Conservation (phyloP, 2,113 vertebrate species). For the Melanostigma gelatinosum region DNA sequence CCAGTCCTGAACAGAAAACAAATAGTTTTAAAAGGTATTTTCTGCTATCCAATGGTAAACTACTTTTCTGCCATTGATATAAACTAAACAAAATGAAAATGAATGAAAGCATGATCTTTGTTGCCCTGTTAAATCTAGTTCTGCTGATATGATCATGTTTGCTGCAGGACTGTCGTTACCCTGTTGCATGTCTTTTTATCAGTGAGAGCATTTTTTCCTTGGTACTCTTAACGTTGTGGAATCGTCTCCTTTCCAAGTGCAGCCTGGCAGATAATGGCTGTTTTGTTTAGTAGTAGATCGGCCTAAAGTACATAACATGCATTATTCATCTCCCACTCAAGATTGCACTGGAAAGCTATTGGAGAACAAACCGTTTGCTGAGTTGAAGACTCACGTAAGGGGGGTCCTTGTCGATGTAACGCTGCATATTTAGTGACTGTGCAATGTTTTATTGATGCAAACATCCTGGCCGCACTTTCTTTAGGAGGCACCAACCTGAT, state of each 20-base stretch:
- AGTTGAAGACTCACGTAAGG: slow-evolving; percentile 59
- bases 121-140: not conserved
- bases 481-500: slow-evolving; percentile 61
- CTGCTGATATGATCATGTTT: not conserved
- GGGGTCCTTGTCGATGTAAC: slow-evolving; percentile 52
- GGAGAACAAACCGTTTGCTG: slow-evolving; percentile 67
- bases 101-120: not conserved
- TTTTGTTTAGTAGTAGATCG: slow-evolving; percentile 75
- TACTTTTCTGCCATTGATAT: not conserved
- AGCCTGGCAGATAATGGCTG: slow-evolving; percentile 74
- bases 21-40: not conserved
- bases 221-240: slow-evolving; percentile 34
- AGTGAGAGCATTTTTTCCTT: slow-evolving; percentile 23
- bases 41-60: not conserved
- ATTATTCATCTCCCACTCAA: slow-evolving; percentile 72
- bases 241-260: slow-evolving; percentile 53
- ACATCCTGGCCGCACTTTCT: slow-evolving; percentile 49
- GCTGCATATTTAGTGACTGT: slow-evolving; percentile 64
- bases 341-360: slow-evolving; percentile 68
- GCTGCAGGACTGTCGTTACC: not conserved
- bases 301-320: slow-evolving; percentile 72
- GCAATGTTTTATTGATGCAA: slow-evolving; percentile 77
- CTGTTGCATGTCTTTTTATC: slow-evolving; percentile 25
- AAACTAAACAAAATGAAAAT: not conserved
- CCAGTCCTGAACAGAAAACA: not conserved